Evolutionary conservation across 2,113 vertebrate genomes (phyloP).

Genomic region (Petromus typicus): DNA sequence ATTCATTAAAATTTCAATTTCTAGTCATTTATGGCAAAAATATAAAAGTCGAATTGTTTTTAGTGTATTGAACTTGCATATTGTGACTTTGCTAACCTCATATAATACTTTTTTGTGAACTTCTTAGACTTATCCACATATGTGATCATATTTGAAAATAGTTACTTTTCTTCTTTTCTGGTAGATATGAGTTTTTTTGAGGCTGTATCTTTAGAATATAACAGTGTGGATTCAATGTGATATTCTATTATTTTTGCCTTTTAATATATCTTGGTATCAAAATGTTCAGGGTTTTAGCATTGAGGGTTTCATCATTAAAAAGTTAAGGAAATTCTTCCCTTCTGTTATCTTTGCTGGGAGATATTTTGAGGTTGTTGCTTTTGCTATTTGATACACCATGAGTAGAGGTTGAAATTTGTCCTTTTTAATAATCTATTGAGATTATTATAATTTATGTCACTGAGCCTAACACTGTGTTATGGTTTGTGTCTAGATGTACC

Average conservation of each 20-base stretch:
- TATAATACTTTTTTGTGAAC: not conserved
- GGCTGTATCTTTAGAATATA: not conserved
- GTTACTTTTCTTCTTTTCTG: not conserved
- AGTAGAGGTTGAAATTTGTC: not conserved
- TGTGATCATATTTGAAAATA: not conserved
- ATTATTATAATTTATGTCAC: not conserved
- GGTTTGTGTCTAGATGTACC: no score
- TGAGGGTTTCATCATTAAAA: not conserved
- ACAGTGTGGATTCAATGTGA: not conserved
- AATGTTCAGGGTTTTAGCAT: not conserved
- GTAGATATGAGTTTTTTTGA: not conserved
- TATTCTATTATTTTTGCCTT: not conserved
- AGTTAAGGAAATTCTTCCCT: not conserved
- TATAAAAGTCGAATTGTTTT: not conserved
- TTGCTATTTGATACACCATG: not conserved
- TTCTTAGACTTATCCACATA: not conserved
- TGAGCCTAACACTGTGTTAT: not conserved
- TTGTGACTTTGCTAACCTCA: not conserved
- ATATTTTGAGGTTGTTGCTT: not conserved
- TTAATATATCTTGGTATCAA: not conserved
- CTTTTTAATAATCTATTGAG: not conserved
- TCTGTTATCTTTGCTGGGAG: not conserved
- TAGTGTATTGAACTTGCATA: not conserved
- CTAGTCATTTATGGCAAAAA: not conserved
- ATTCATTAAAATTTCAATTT: not conserved